phyloP scores from a whole-genome alignment of 2,888 invertebrate genomes.

The Andrena fulva region DNA sequence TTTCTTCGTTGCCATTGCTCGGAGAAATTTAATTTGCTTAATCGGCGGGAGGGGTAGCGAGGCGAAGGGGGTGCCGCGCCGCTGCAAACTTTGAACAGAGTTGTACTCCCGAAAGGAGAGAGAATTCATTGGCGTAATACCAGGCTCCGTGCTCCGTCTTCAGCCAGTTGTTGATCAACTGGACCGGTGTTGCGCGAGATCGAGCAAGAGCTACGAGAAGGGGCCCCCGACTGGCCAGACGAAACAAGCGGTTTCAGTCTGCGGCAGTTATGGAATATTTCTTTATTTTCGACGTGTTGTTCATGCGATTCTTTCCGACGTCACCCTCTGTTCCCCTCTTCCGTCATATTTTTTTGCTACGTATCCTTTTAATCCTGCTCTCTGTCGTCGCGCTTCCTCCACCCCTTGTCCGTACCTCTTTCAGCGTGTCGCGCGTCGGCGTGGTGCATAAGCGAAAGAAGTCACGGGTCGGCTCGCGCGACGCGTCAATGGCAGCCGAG shows the following conservation, averaged over 20 bases:
- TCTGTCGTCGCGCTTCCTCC: background rate
- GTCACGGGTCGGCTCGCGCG: constrained; percentile 45
- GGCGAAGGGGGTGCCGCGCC: constrained; percentile 49
- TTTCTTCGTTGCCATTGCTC: constrained; percentile 78
- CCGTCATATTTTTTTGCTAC: background rate
- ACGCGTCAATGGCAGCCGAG: constrained; percentile 48
- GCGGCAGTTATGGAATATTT: constrained; percentile 11
- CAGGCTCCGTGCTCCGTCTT: constrained; percentile 37
- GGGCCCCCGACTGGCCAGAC: background rate
- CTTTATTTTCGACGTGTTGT: constrained; percentile 33
- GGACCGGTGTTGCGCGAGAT: constrained; percentile 49
- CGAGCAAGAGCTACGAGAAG: constrained; percentile 18
- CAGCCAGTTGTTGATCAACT: constrained; percentile 62
- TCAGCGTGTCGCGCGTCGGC: constrained; percentile 16
- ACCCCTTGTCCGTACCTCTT: background rate
- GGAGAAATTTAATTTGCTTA: constrained; percentile 83
- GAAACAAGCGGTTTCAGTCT: background rate
- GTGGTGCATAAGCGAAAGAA: constrained; percentile 17
- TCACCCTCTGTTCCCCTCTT: background rate
- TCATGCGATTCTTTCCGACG: background rate
- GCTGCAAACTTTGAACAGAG: constrained; percentile 76
- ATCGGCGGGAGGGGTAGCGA: constrained; percentile 73
- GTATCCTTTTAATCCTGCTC: constrained; percentile 30
- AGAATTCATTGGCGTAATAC: constrained; percentile 80
- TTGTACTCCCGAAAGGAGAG: constrained; percentile 73